phyloP scores from a whole-genome alignment of 2,797 vertebrate species.

The Loris lydekkerianus region DNA sequence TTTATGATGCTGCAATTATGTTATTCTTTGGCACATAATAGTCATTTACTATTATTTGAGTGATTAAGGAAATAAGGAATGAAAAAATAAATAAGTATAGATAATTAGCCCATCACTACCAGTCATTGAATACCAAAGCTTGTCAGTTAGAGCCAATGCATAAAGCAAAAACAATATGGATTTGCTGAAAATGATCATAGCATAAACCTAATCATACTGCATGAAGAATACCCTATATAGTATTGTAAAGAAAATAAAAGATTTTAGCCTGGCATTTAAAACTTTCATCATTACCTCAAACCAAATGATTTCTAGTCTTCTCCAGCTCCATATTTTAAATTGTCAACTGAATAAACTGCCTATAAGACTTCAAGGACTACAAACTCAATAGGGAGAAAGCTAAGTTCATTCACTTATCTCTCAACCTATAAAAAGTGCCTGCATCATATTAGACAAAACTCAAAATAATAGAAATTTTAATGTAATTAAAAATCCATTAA shows the following conservation, averaged over 20 bases:
- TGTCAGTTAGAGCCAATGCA: not conserved
- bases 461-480: not conserved
- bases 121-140: not conserved
- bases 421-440: not conserved
- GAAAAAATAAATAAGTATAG: not conserved
- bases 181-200: not conserved
- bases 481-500: not conserved
- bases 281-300: not conserved
- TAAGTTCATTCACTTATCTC: not conserved
- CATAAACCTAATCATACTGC: not conserved
- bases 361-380: not conserved
- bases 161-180: not conserved
- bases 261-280: not conserved
- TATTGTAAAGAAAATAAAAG: not conserved
- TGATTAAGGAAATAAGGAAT: not conserved
- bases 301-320: not conserved
- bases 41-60: not conserved
- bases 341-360: not conserved
- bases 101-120: not conserved
- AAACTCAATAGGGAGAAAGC: not conserved
- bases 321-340: not conserved
- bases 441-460: not conserved
- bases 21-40: not conserved
- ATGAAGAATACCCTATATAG: not conserved
- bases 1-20: not conserved